Evolutionary conservation across 2,888 invertebrate genomes (phyloP).

Genomic region (Acanthosepion esculentum): DNA sequence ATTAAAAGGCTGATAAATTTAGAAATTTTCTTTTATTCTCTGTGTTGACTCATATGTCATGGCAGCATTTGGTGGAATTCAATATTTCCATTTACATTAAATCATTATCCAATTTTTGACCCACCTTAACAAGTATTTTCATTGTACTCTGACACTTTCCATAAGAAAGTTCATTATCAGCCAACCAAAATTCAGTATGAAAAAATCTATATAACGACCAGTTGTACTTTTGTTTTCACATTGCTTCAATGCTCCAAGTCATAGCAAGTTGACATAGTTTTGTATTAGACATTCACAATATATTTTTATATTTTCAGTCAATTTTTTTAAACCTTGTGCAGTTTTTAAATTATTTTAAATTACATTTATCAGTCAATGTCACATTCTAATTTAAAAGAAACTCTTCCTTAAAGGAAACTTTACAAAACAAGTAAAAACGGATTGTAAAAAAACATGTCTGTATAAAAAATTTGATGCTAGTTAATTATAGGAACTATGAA

Average conservation of each 20-base stretch:
- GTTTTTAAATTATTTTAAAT: neutral
- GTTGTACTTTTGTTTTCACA: neutral
- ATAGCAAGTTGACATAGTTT: neutral
- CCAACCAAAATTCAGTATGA: neutral
- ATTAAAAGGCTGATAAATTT: neutral
- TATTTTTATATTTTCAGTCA: neutral
- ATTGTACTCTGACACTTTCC: neutral
- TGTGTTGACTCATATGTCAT: neutral
- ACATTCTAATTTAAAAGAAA: neutral
- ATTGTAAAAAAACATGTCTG: neutral
- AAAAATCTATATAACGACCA: neutral
- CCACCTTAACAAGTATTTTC: neutral
- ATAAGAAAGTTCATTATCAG: neutral
- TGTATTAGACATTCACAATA: neutral
- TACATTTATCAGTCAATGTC: neutral
- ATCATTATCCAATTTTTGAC: neutral
- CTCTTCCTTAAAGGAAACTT: neutral
- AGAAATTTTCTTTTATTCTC: neutral
- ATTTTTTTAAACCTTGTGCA: neutral
- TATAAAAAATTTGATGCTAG: neutral
- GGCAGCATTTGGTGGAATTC: constrained; percentile 13
- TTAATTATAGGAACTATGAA: neutral
- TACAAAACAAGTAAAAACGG: neutral
- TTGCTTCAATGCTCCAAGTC: neutral
- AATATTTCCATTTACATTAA: neutral